Conservation (phyloP, 1,140 invertebrate genomes). For the Berghia stephanieae region DNA sequence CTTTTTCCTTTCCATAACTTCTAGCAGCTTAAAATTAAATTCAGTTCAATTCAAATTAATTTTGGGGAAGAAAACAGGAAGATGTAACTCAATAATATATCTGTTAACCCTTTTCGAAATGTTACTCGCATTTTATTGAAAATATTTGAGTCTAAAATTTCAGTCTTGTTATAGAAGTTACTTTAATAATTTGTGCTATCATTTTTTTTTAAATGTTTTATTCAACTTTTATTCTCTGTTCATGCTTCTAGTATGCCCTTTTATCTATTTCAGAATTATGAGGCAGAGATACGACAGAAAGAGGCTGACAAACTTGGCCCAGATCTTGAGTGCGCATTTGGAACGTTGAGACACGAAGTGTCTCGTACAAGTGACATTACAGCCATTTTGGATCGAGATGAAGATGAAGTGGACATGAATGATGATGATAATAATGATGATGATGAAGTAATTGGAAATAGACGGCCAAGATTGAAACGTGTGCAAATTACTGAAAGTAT, state of each 20-base stretch:
- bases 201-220: constrained; percentile 5
- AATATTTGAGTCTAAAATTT: too few relatives aligned
- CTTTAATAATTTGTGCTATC: neutral
- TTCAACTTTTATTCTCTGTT: too few relatives aligned
- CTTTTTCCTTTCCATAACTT: too few relatives aligned
- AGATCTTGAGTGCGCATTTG: neutral
- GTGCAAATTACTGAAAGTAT: too few relatives aligned
- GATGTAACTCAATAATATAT: too few relatives aligned
- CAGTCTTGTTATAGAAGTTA: neutral
- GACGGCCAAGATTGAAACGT: too few relatives aligned
- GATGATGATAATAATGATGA: neutral
- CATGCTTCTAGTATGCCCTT: too few relatives aligned
- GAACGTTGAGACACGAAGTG: neutral
- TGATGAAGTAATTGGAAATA: neutral
- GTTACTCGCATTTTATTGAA: too few relatives aligned
- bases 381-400: neutral
- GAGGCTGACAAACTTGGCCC: neutral
- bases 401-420: neutral
- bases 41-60: too few relatives aligned
- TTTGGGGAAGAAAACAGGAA: too few relatives aligned
- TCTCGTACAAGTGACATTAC: neutral
- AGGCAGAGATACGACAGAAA: neutral
- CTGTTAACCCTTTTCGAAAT: too few relatives aligned
- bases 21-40: too few relatives aligned
- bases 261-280: constrained; percentile 8